Base-by-base conservation (phyloP, 1,140 invertebrate species). In the Trichonephila clavata region DNA sequence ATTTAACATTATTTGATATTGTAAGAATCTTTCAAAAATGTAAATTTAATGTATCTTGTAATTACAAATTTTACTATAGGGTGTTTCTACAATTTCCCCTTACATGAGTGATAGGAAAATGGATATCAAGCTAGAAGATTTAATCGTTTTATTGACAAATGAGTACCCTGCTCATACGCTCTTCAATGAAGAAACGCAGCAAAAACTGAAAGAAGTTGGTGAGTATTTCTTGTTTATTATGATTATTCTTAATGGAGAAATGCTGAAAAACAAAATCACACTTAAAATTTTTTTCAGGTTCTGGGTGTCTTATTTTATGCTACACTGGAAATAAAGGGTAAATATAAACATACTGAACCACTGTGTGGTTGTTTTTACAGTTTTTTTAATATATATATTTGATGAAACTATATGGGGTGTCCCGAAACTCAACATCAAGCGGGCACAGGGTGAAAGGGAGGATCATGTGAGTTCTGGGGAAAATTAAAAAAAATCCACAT, bases 301-400 rank as follows among this genome's bases (percentile, higher is more conserved):
- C 97, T 20, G 98, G 97, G 87, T 98, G 97, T 96, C 98, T 98
- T 95, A 96, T 98, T 87, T 95, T 98, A 5, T 96, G 97, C 94
- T 98, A 97, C 94, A 88, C 84, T 59, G 97, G 95, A 27, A 90
- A 95, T 88, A 95, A 96, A 88, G 94, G 94, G 39, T 94, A 95
- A 84, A 94, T 95, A 95, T 93, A 94, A 24, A 1, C n/a, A 43
- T n/a, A n/a, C n/a, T 1, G 32, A 39, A 39, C 32, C 32, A 39
- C 4, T 39, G 32, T 39, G 32, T 39, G 32, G 1, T 39, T 39
- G 32, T 39, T 39, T 39, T 39, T 39, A 39, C 32, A 39, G 32
- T 39, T 39, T 39, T 32, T 39, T 39, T 39, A 39, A 39, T 39
- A 39, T 39, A 39, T 39, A 39, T 39, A 39, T 39, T 39, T 39